phyloP scores from a whole-genome alignment of 2,888 invertebrate genomes.

The Helleia helle region DNA sequence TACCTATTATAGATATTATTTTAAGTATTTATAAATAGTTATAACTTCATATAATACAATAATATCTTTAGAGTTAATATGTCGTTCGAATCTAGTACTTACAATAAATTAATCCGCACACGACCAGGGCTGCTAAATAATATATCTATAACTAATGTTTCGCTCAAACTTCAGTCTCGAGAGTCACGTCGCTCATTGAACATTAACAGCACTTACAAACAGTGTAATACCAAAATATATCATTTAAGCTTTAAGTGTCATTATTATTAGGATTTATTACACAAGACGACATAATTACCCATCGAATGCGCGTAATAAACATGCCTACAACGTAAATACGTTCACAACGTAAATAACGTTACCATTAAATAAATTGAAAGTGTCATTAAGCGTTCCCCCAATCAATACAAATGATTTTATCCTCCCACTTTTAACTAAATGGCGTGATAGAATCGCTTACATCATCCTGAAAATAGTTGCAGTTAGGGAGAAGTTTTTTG shows the following conservation, averaged over 20 bases:
- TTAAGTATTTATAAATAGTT: too few species aligned
- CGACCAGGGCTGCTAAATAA: too few species aligned
- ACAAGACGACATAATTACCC: constrained; percentile 12
- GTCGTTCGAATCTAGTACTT: too few species aligned
- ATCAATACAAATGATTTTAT: constrained; percentile 11
- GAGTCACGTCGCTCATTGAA: neutral
- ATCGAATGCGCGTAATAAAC: constrained; percentile 2
- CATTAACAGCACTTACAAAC: neutral
- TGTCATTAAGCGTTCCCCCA: constrained; percentile 13
- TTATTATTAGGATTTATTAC: constrained; percentile 8
- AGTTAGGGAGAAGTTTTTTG: neutral
- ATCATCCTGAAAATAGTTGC: constrained; percentile 10
- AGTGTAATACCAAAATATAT: neutral
- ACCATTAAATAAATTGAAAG: constrained; percentile 20
- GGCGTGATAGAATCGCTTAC: constrained; percentile 10
- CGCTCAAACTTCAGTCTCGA: too few species aligned
- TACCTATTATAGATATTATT: too few species aligned
- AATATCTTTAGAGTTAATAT: too few species aligned
- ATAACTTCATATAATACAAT: too few species aligned
- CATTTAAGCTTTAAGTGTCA: constrained; percentile 6
- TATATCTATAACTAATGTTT: too few species aligned
- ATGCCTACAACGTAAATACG: constrained; percentile 1
- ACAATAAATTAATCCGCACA: too few species aligned
- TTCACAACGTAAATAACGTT: constrained; percentile 7
- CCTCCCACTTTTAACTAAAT: neutral